Conservation (phyloP, 2,888 invertebrate genomes). For the Baronia brevicornis region DNA sequence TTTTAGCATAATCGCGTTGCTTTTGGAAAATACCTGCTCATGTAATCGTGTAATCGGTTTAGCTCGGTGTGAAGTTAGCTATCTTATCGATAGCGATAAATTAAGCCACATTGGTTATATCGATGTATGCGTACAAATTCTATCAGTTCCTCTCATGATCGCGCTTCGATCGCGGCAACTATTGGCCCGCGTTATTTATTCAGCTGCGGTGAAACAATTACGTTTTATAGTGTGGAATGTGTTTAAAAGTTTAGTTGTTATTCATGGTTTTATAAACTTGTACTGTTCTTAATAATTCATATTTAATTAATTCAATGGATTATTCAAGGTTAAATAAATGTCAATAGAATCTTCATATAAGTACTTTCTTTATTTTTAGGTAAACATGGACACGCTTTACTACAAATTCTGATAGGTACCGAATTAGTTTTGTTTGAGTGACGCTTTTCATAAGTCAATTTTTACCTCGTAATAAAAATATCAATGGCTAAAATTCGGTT, state of each 20-base stretch:
- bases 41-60: slow-evolving; percentile 25
- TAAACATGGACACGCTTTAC: no score
- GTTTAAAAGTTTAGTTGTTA: slow-evolving; percentile 10
- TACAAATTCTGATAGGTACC: no score
- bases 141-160: slow-evolving; percentile 55
- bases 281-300: neutral
- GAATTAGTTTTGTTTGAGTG: no score
- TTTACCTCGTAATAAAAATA: neutral
- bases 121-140: slow-evolving; percentile 50
- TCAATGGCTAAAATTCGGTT: neutral
- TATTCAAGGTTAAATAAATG: neutral
- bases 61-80: slow-evolving; percentile 34
- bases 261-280: neutral
- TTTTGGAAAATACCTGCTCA: slow-evolving; percentile 7
- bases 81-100: slow-evolving; percentile 68
- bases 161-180: slow-evolving; percentile 46
- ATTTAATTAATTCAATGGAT: neutral
- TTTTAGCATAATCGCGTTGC: slow-evolving; percentile 1
- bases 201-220: slow-evolving; percentile 7
- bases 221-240: slow-evolving; percentile 5
- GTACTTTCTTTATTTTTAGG: no score
- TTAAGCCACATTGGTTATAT: slow-evolving; percentile 60
- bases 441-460: no score
- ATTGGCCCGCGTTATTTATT: slow-evolving; percentile 23
- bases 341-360: no score